Evolutionary conservation across 92 coral and sea anemone genomes (phyloP), one percentile per base, ranked within the genome.

Genomic region (Bergia puertoricense): DNA sequence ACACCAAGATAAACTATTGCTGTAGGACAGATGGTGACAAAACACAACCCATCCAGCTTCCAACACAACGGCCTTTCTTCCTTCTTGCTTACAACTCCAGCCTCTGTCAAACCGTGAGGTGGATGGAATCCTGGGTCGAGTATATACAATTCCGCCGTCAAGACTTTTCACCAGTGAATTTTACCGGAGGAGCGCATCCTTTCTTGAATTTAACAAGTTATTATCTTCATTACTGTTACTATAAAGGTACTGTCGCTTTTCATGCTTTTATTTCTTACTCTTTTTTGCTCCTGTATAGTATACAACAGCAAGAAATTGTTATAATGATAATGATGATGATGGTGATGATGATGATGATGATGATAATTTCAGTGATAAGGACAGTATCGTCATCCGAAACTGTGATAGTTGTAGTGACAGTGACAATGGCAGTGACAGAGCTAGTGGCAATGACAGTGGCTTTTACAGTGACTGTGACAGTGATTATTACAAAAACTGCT

Each of bases 71-170:
- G 2, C 74, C 85, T 0, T 81, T 81, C 74, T 41, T 81, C 51
- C 85, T 81, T 81, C 74, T 81, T 65, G 75, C 85, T 42, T 81
- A 81, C 85, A 81, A 81, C 37, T 81, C 85, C 48, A 57, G 74
- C 43, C 50, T 81, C 42, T 81, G 85, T 20, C 85, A 81, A 54
- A 81, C 85, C 5, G 85, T 81, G 51, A 81, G 16, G 66, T 81
- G 85, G 85, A 81, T 81, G 85, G 85, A 81, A 51, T 74, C 85
- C 38, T 81, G 85, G 85, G 74, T 66, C 85, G 85, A 81, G 85
- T 81, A 0, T 37, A 2, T 81, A 81, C 85, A 51, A 42, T 62
- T 46, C 54, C 48, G 44, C 6, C 73, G 54, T 16, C 74, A 62
- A 59, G 85, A 57, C 37, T 81, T 81, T 42, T 4, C 20, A 8